These are phyloP conservation scores for Xestia sexstrigata DNA, from an alignment of 2,888 invertebrate genomes.

Conservation along the genomic window DNA sequence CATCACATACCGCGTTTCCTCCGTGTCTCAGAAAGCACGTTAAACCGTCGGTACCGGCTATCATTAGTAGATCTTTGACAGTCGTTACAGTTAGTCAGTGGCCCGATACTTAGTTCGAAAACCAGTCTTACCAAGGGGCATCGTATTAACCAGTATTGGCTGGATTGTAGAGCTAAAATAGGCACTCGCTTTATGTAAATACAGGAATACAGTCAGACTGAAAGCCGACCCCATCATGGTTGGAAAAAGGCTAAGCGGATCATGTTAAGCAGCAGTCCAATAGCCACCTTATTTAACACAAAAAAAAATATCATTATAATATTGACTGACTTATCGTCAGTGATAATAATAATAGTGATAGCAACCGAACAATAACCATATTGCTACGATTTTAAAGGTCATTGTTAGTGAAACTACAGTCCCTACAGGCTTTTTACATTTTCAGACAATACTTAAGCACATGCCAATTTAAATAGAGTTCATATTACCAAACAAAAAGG, in stretches of 20 bases:
- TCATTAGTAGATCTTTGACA: background rate
- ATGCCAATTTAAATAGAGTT: background rate
- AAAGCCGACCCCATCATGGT: background rate
- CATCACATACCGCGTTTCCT: background rate
- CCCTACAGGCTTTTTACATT: too few relatives aligned
- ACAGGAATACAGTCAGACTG: background rate
- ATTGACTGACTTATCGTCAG: background rate
- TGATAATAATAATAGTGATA: too few relatives aligned
- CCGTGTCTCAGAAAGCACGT: background rate
- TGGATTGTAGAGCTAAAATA: background rate
- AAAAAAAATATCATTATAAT: background rate
- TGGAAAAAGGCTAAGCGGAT: background rate
- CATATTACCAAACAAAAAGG: slow-evolving; percentile 3
- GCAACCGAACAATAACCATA: background rate
- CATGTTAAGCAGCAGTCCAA: background rate
- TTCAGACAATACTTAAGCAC: background rate
- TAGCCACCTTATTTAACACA: background rate
- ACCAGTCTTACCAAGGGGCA: background rate
- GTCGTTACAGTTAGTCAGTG: too few relatives aligned
- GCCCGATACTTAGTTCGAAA: background rate
- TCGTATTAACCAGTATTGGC: background rate
- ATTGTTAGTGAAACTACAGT: too few relatives aligned
- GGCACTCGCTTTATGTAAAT: background rate
- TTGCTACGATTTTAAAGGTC: too few relatives aligned
- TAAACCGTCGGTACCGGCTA: background rate